Percentiles rank a stretch among this genome's conserved stretches.
phyloP scores from a whole-genome alignment of 2,888 invertebrate species.

The Ophonus ardosiacus region DNA sequence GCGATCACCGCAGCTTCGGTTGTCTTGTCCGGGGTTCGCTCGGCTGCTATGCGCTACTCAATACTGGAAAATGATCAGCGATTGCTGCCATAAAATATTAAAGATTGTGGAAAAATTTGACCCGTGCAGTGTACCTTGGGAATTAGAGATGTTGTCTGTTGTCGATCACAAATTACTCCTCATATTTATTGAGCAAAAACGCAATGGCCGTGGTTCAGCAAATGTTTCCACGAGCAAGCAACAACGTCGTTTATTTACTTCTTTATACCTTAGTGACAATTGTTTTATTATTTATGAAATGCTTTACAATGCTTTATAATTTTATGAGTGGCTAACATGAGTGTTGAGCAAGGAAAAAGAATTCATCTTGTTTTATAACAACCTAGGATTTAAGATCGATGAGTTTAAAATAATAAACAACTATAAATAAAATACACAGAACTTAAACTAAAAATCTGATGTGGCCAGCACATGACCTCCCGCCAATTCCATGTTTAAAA shows the following conservation, averaged over 20 bases:
- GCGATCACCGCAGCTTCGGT: slow-evolving; percentile 60
- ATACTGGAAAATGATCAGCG: slow-evolving; percentile 62
- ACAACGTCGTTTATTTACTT: background rate
- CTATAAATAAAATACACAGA: too few species aligned
- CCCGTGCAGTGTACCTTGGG: slow-evolving; percentile 37
- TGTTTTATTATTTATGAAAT: background rate
- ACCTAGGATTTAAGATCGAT: too few species aligned
- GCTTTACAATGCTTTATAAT: background rate
- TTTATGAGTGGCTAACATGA: background rate
- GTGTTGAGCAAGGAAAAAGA: background rate
- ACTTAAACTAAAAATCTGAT: too few species aligned
- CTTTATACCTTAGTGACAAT: background rate
- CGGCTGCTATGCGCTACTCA: slow-evolving; percentile 53
- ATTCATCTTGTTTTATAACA: background rate
- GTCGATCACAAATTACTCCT: slow-evolving; percentile 47
- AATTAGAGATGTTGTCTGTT: slow-evolving; percentile 54
- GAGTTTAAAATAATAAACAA: too few species aligned
- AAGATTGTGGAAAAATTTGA: slow-evolving; percentile 53
- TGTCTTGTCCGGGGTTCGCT: slow-evolving; percentile 55
- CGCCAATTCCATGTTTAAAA: too few species aligned
- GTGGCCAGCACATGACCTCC: too few species aligned
- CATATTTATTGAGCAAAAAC: slow-evolving; percentile 48
- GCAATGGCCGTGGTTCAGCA: background rate
- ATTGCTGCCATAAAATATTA: slow-evolving; percentile 55
- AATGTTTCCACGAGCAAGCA: background rate